Percentiles rank a stretch among this genome's conserved stretches.
phyloP scores from a whole-genome alignment of 2,888 invertebrate genomes.

The Dysmachus trigonus region DNA sequence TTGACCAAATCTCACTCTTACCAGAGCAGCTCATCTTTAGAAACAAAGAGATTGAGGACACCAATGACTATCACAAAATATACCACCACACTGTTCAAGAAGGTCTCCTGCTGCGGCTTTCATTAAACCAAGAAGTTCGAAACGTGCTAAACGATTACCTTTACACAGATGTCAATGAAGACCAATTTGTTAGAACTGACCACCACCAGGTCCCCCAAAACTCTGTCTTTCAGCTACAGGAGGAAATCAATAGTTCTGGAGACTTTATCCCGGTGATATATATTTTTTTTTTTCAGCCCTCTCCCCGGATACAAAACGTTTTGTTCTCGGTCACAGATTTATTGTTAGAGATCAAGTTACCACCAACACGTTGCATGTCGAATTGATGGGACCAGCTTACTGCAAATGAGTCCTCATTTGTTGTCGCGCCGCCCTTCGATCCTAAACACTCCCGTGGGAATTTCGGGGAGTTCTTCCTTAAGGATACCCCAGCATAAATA shows the following conservation, averaged over 20 bases:
- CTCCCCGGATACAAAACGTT: not conserved
- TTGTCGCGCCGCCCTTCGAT: not conserved
- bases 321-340: constrained; percentile 13
- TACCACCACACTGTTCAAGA: not conserved
- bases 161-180: constrained; percentile 45
- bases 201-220: not conserved
- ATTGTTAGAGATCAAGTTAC: constrained; percentile 29
- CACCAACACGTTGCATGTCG: constrained; percentile 3
- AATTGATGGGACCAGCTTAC: constrained; percentile 36
- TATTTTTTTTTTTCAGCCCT: not conserved
- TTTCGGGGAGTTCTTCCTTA: not conserved
- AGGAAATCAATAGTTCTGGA: not conserved
- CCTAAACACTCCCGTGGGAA: constrained; percentile 16
- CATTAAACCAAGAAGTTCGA: not conserved
- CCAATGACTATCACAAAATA: not conserved
- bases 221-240: not conserved
- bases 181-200: constrained; percentile 34
- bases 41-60: not conserved
- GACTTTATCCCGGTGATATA: not conserved
- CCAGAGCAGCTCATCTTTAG: not conserved
- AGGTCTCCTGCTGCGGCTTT: constrained; percentile 2
- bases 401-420: constrained; percentile 40
- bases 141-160: constrained; percentile 33
- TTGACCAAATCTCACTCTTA: constrained; percentile 6
- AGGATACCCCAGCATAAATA: not conserved